These are phyloP conservation scores for Clepsis dumicolana DNA, from an alignment of 2,888 invertebrate genomes.

Conservation along the genomic window DNA sequence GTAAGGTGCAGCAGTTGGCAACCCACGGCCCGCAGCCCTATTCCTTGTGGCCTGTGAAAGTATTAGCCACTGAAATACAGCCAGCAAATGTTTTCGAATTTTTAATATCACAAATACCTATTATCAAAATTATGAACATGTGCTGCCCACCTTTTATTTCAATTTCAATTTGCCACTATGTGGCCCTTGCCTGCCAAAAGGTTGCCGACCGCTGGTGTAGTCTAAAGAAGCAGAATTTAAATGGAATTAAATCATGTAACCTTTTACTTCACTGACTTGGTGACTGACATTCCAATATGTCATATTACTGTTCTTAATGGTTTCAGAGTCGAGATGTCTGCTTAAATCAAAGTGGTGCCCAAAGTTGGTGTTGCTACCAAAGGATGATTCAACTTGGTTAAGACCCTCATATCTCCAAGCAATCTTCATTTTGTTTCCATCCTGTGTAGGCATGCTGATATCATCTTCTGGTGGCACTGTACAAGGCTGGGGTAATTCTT, in stretches of 20 bases:
- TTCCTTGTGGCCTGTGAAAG: too few relatives aligned
- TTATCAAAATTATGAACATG: too few relatives aligned
- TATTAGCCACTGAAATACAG: too few relatives aligned
- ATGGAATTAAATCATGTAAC: conserved; percentile 41
- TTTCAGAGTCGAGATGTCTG: conserved; percentile 88
- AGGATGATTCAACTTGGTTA: conserved; percentile 86
- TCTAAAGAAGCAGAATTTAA: too few relatives aligned
- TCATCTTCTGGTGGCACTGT: conserved; percentile 75
- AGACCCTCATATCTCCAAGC: conserved; percentile 96
- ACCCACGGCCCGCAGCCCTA: too few relatives aligned
- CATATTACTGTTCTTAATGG: conserved; percentile 86
- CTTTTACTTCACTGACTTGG: conserved; percentile 51
- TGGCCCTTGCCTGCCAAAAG: too few relatives aligned
- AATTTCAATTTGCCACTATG: too few relatives aligned
- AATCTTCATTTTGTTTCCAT: conserved; percentile 91
- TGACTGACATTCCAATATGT: conserved; percentile 81
- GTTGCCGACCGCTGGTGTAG: too few relatives aligned
- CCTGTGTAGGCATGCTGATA: conserved; percentile 54
- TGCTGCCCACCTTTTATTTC: too few relatives aligned
- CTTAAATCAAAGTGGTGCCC: conserved; percentile 95
- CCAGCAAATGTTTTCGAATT: too few relatives aligned
- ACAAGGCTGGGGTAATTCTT: conserved; percentile 83
- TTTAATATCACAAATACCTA: too few relatives aligned
- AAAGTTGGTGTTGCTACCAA: conserved; percentile 82
- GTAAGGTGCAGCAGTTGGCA: too few relatives aligned